Base-by-base conservation (phyloP, 2,113 vertebrate species). In the Oreochromis spilurus region DNA sequence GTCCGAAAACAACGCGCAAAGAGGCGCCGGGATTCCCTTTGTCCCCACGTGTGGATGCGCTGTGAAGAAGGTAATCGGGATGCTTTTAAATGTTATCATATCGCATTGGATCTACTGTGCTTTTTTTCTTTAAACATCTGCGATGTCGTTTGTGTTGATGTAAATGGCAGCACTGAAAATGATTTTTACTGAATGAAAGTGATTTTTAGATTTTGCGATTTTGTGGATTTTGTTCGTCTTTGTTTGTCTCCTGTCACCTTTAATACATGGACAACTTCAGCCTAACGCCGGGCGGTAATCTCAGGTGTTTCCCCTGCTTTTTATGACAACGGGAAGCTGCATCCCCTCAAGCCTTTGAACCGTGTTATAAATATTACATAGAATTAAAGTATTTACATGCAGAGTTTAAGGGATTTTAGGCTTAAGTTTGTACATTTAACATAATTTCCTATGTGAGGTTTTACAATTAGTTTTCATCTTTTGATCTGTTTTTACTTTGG, bases 11-110 rank as follows among this genome's bases (percentile, higher is more conserved):
- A 43, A 77, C 29, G 52, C 80, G 79, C 58, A 6, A 7, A 13
- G 19, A 86, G 19, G 57, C 88, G 83, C 40, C 83, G 92, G 94
- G 93, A 92, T 93, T 93, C 95, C 95, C 93, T 95, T 95, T 95
- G 94, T 95, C 88, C 88, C 82, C 95, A 95, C 92, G 94, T 95
- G 93, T 82, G 89, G 81, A 91, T 53, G 89, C 87, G 83, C 90
- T 17, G 50, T 43, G 86, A 38, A 55, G 84, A 38, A 26, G 45
- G 91, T 92, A 91, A 92, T 6, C 54, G 10, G n/a, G 10, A 70
- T 13, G 55, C 55, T 43, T 48, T 0, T 54, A 53, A 34, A 14
- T 67, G 48, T 19, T 1, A 38, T 6, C 10, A 9, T 10, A 29
- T 26, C 8, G 1, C 29, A n/a, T 48, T 13, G 29, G 3, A 36